Percentiles rank a stretch among this genome's conserved stretches.
Evolutionary conservation across 2,888 invertebrate genomes (phyloP).

Genomic region (Myopa tessellatipennis): DNA sequence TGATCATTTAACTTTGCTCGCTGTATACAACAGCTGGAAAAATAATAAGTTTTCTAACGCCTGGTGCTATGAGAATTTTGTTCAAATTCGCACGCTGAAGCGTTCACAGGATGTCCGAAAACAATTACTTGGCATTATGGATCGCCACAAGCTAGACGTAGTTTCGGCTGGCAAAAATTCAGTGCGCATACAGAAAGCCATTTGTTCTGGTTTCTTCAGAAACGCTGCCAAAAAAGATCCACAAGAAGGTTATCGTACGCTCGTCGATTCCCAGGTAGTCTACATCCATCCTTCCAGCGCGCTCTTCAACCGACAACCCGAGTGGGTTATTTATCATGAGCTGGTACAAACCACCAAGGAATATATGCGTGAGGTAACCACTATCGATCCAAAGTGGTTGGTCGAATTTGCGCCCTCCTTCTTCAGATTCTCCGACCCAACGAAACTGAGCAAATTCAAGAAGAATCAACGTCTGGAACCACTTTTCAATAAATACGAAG

Average conservation of each 20-base stretch:
- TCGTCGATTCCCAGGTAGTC: conserved; percentile 97
- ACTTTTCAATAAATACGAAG: conserved; percentile 98
- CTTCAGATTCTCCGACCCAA: conserved; percentile 98
- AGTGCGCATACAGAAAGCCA: conserved; percentile 95
- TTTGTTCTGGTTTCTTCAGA: conserved; percentile 98
- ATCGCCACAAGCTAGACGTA: conserved; percentile 95
- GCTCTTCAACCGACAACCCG: conserved; percentile 97
- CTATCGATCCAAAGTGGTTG: conserved; percentile 97
- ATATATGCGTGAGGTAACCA: conserved; percentile 98
- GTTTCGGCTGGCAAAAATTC: conserved; percentile 97
- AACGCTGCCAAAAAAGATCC: conserved; percentile 99
- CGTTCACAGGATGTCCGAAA: conserved; percentile 98
- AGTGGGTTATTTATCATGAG: conserved; percentile 99
- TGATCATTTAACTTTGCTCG: conserved; percentile 96
- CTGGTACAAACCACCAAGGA: conserved; percentile 98
- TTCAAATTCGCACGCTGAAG: conserved; percentile 96
- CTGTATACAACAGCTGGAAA: conserved; percentile 99
- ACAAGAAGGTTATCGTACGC: conserved; percentile 96
- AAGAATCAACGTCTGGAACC: conserved; percentile 98
- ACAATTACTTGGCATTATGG: conserved; percentile 97
- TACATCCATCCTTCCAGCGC: conserved; percentile 99
- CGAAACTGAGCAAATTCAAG: conserved; percentile 98
- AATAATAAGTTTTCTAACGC: conserved; percentile 99
- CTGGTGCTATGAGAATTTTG: conserved; percentile 99
- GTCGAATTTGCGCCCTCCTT: conserved; percentile 99